Conservation (phyloP, 2,888 invertebrate species). For the Ceramica pisi region DNA sequence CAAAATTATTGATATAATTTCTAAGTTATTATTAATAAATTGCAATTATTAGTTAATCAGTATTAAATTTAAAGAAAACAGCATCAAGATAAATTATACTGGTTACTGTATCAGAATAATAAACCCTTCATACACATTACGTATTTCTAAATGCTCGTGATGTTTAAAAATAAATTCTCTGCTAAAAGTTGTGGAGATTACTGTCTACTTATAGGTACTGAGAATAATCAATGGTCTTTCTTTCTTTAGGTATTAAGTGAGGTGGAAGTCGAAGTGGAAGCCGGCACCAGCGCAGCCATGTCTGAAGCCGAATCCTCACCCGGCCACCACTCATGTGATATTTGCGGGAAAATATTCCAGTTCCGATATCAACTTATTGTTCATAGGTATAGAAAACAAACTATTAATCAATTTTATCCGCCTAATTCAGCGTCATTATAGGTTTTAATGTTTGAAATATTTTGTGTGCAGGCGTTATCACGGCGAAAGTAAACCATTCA, state of each 20-base stretch:
- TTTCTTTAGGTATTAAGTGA: slow-evolving; percentile 79
- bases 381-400: slow-evolving; percentile 88
- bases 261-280: slow-evolving; percentile 89
- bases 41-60: background rate
- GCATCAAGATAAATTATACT: slow-evolving; percentile 5
- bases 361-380: slow-evolving; percentile 97
- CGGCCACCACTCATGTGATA: slow-evolving; percentile 94
- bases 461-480: slow-evolving; percentile 93
- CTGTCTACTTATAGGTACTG: no score
- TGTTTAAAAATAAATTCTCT: no score
- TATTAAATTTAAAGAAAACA: background rate
- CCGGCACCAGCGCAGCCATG: slow-evolving; percentile 90
- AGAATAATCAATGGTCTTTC: background rate
- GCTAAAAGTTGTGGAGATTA: no score
- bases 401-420: slow-evolving; percentile 15
- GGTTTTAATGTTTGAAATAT: slow-evolving; percentile 30
- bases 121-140: background rate
- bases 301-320: slow-evolving; percentile 91
- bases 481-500: slow-evolving; percentile 96
- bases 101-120: background rate
- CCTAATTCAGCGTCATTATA: background rate
- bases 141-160: background rate
- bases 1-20: no score
- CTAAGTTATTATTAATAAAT: no score
- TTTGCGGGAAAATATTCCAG: slow-evolving; percentile 96